Base-by-base conservation (phyloP, 2,888 invertebrate genomes). In the Rotaria macrura region DNA sequence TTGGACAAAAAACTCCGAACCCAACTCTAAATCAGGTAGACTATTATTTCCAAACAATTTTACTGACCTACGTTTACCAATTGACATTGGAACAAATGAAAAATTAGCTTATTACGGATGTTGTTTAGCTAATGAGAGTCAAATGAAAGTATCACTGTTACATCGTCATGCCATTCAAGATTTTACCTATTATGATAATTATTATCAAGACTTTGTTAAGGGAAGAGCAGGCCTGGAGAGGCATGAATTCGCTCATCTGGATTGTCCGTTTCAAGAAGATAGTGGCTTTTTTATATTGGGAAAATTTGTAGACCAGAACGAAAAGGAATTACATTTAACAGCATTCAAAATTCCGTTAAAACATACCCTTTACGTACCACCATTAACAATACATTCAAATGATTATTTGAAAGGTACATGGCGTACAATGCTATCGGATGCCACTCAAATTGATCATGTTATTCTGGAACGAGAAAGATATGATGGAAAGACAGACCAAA, bases 341-440 rank as follows among this genome's bases (percentile, higher is more conserved):
- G 84, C 84, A 74, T 87, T 87, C 55, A 79, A 79, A 34, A 84
- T 87, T 29, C 87, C 87, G 9, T 85, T 85, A 43, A 85, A 87
- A 20, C 87, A 87, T 40, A 87, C 87, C 0, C 72, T 88, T 29
- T 88, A 87, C 85, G 85, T 88, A 20, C 87, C 87, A 20, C 85
- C 86, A 10, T 84, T 84, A 29, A 84, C 83, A n/a, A 87, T 88
- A 79, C 87, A 88, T 84, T 85, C 86, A 65, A 88, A 88, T 55
- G 87, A 88, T 65, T 87, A 88, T 54, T 54, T 88, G 72, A 87
- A 85, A 84, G 88, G 88, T 54, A 88, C 87, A 14, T 88, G 88
- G 88, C 79, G 88, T 54, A 88, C 88, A 29, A 88, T 88, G 88
- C 55, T 88, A 54, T 87, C 87, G 17, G 88, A 88, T 72, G 88